Evolutionary conservation across 2,797 vertebrate species (phyloP).

Genomic region (Hirundo rustica): DNA sequence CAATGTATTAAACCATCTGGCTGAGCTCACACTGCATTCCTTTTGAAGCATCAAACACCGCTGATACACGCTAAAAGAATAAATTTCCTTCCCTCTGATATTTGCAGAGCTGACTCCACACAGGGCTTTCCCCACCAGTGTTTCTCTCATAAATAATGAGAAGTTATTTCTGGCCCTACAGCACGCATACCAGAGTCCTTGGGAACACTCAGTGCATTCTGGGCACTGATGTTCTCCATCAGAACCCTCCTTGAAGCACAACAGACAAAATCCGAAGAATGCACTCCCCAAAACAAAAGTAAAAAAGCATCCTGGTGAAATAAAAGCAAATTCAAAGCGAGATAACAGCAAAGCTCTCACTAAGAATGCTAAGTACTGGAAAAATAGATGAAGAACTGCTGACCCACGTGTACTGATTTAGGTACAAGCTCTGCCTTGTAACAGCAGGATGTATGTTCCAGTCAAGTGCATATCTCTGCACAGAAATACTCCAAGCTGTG

Average conservation of each 20-base stretch:
- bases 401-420: neutral
- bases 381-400: neutral
- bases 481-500: neutral
- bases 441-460: neutral
- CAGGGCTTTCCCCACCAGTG: neutral
- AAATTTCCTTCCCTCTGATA: neutral
- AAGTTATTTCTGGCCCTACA: neutral
- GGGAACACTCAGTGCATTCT: neutral
- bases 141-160: neutral
- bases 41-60: neutral
- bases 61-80: neutral
- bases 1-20: conserved; percentile 21
- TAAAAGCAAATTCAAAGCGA: neutral
- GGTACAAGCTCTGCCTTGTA: neutral
- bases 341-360: neutral
- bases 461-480: neutral
- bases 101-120: neutral
- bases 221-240: neutral
- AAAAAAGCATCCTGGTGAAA: neutral
- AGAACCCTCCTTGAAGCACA: neutral
- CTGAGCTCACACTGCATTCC: neutral
- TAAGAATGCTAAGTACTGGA: neutral
- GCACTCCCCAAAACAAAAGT: neutral
- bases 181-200: neutral
- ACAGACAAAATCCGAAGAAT: neutral